Evolutionary conservation across 2,113 vertebrate genomes (phyloP), one percentile per base, ranked within the genome.

Genomic region (Limanda limanda): DNA sequence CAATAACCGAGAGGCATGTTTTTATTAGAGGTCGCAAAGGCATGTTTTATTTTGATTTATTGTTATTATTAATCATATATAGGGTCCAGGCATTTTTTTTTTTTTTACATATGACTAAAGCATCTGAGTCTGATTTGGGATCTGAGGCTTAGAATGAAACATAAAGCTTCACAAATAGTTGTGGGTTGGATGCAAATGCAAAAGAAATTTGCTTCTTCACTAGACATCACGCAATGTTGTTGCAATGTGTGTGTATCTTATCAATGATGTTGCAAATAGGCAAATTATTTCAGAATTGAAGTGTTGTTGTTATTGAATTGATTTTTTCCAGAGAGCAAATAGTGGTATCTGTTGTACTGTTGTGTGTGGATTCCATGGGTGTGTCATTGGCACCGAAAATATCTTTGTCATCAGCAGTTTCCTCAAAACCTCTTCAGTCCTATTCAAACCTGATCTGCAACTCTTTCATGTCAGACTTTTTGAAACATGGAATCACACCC

Each of bases 1-100:
- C 70, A 61, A 73, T 85, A 71, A 81, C 40, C 66, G 20, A 79
- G 15, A 59, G n/a, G 14, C 45, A 58, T 57, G 70, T 58, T 31
- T 24, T 52, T 40, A 63, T 80, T 51, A 68, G n/a, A 66, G 24
- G 57, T 40, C 27, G 20, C 56, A 25, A 35, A 35, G 40, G 14
- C 58, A 72, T 77, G 61, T 68, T 66, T 66, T 45, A 14, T 18
- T 25, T 25, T 5, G 7, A 66, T 51, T n/a, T 62, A 52, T 20
- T 52, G 51, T 56, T 23, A 23, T 57, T 48, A 6, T 51, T 25
- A 25, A 25, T 51, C 11, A 51, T 51, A 7, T n/a, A 51, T 11
- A 27, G 2, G 17, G 20, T 76, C 45, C 25, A 73, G 21, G 55
- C 48, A 20, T 63, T 20, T 35, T 56, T 52, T n/a, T 63, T 27